Evolutionary conservation across 2,113 vertebrate species (phyloP).

Genomic region (Ptyas mucosa): DNA sequence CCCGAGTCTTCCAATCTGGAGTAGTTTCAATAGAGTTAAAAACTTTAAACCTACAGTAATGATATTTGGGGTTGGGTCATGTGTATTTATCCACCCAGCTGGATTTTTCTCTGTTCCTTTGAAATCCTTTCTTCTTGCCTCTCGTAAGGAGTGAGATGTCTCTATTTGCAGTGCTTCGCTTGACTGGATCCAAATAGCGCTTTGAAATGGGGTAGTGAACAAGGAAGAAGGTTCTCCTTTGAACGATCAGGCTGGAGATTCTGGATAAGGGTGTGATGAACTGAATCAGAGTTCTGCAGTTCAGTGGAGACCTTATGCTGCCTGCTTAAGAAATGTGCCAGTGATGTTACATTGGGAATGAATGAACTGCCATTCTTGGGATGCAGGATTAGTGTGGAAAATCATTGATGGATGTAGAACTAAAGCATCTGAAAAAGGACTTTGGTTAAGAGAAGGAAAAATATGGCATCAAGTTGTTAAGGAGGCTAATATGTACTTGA

Average conservation of each 20-base stretch:
- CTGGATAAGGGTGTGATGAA: not conserved
- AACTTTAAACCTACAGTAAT: not conserved
- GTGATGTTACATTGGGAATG: not conserved
- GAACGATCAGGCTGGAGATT: not conserved
- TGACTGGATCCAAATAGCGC: not conserved
- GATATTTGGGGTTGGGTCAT: not conserved
- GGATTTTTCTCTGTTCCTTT: not conserved
- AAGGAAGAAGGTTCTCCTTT: not conserved
- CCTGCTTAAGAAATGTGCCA: not conserved
- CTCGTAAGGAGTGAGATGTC: not conserved
- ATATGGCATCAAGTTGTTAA: not conserved
- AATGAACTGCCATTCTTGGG: not conserved
- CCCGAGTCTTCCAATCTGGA: not conserved
- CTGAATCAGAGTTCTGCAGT: not conserved
- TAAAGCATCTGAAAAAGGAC: not conserved
- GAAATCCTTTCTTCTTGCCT: not conserved
- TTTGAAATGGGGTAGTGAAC: not conserved
- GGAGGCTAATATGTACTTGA: not conserved
- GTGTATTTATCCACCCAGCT: not conserved
- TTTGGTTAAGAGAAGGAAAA: not conserved
- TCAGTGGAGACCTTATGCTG: not conserved
- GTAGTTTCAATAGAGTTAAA: constrained; percentile 7
- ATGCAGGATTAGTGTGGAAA: not conserved
- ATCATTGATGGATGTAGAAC: not conserved
- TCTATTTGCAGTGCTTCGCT: not conserved